Evolutionary conservation across 2,113 vertebrate genomes (phyloP).

Genomic region (Hippocampus mohnikei): DNA sequence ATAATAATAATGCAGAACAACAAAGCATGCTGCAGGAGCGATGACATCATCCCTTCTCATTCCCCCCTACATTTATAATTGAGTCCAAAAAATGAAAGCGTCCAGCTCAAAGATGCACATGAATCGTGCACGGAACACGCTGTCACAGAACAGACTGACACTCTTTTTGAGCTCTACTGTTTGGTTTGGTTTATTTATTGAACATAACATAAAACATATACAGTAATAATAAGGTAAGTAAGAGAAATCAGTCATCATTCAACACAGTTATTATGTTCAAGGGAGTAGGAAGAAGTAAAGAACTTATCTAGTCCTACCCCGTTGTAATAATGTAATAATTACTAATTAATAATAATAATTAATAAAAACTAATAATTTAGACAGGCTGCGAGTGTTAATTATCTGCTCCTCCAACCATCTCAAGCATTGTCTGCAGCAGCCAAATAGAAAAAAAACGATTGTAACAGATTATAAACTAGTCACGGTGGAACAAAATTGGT

Average conservation of each 20-base stretch:
- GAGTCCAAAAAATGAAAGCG: constrained; percentile 35
- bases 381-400: constrained; percentile 14
- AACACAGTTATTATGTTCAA: too few relatives aligned
- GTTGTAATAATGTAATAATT: too few relatives aligned
- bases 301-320: too few relatives aligned
- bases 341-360: too few relatives aligned
- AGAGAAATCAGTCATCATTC: too few relatives aligned
- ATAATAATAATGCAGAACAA: constrained; percentile 8
- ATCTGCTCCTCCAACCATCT: constrained; percentile 1
- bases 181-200: too few relatives aligned
- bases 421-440: neutral
- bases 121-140: constrained; percentile 23
- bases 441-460: neutral
- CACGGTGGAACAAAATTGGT: neutral
- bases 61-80: constrained; percentile 36
- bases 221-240: too few relatives aligned
- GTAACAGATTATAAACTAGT: neutral
- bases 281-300: too few relatives aligned
- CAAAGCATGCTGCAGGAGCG: constrained; percentile 40
- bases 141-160: constrained; percentile 29
- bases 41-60: constrained; percentile 42
- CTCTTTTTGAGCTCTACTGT: neutral
- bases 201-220: too few relatives aligned
- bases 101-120: constrained; percentile 32
- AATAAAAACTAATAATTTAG: constrained; percentile 13